Evolutionary conservation across 2,113 vertebrate species (phyloP), one percentile per base, ranked within the genome.

Genomic region (Seriola quinqueradiata): DNA sequence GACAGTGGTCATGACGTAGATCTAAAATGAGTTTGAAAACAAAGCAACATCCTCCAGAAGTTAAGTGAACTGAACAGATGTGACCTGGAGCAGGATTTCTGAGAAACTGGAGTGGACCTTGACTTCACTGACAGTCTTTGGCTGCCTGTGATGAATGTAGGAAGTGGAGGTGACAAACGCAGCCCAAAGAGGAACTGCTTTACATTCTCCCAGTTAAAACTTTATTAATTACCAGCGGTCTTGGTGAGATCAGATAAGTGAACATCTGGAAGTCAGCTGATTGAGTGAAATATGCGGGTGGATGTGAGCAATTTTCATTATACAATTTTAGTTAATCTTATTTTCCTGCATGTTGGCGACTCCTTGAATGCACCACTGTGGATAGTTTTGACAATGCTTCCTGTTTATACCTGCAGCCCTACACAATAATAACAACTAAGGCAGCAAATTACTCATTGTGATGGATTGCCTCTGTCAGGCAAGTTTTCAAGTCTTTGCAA

Each of bases 401-500:
- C 54, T 61, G 59, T 61, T 70, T 4, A 5, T 28, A 79, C 8
- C 46, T 54, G 54, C 50, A 54, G 68, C 40, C 6, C 58, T 1
- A 4, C 67, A 55, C 68, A 58, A 12, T 17, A 40, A 44, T 21
- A 61, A 36, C 54, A 65, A 57, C 65, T 69, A 82, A 75, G 65
- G 61, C 69, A 76, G 79, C 57, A 19, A 50, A 78, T 83, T 66
- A 8, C 71, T 85, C 68, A 63, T 44, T 75, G 58, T 88, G 87
- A 92, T 88, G 77, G 75, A 88, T 88, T 59, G 64, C 75, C 55
- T 75, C 82, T 74, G 81, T 74, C 65, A 57, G 68, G 57, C 10
- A 19, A 54, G 23, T 83, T 82, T 79, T 79, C 64, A 87, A n/a
- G 36, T 82, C 66, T 69, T 66, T 42, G 70, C 79, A 54, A 25